A percentile compares a stretch with the other conserved stretches of the same genome.
Conservation (phyloP, 1,140 invertebrate species). For the Manduca sexta region DNA sequence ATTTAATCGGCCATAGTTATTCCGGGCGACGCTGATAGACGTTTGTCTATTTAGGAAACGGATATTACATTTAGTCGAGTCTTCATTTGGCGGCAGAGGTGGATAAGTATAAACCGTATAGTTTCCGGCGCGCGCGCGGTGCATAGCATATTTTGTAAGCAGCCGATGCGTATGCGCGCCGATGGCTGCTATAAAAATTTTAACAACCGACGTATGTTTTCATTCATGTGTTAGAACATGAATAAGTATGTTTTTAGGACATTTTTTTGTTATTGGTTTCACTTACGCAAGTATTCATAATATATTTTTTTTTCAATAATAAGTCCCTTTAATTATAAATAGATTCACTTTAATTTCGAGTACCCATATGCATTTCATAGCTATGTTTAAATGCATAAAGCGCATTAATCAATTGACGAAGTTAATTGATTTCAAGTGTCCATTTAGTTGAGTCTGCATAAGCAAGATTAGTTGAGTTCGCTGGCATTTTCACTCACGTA, state of each 20-base stretch:
- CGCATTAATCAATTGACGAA: slow-evolving; percentile 25
- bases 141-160: slow-evolving; percentile 70
- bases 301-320: too few species aligned
- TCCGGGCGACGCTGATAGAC: slow-evolving; percentile 65
- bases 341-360: too few species aligned
- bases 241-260: slow-evolving; percentile 54
- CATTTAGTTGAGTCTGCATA: slow-evolving; percentile 10
- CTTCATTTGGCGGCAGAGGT: slow-evolving; percentile 70
- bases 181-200: slow-evolving; percentile 59
- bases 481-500: too few species aligned
- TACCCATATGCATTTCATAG: background rate
- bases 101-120: slow-evolving; percentile 65
- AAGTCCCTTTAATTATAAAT: background rate
- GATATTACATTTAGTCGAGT: slow-evolving; percentile 71
- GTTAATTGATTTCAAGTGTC: slow-evolving; percentile 51
- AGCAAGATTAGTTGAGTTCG: background rate
- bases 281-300: too few species aligned
- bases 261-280: slow-evolving; percentile 12
- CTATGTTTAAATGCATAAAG: slow-evolving; percentile 22
- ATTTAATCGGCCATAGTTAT: slow-evolving; percentile 66
- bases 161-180: slow-evolving; percentile 49
- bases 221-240: slow-evolving; percentile 33
- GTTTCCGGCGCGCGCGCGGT: slow-evolving; percentile 66
- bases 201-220: slow-evolving; percentile 59
- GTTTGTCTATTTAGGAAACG: slow-evolving; percentile 73